Conservation (phyloP, 2,888 invertebrate genomes). For the Tricholauxania praeusta region DNA sequence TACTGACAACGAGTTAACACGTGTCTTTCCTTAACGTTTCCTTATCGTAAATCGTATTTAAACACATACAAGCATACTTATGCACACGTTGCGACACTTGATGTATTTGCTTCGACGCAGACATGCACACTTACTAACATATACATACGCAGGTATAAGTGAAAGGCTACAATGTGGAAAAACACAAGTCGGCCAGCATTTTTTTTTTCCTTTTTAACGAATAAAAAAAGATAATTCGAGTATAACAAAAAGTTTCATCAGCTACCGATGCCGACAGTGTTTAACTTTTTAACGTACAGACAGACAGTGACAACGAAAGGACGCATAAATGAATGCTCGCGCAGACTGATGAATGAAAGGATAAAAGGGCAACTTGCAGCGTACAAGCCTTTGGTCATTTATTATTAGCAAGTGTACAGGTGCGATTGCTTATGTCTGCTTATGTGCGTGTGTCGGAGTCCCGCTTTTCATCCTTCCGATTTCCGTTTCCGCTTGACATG, state of each 20-base stretch:
- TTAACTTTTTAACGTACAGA: background rate
- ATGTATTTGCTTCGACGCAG: too few species aligned
- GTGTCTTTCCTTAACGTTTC: conserved; percentile 19
- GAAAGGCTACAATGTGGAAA: too few species aligned
- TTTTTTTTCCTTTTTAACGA: too few species aligned
- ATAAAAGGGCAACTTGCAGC: too few species aligned
- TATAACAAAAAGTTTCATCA: background rate
- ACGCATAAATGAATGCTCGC: too few species aligned
- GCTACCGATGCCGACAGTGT: conserved; percentile 7
- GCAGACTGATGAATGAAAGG: too few species aligned
- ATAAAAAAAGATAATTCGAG: too few species aligned
- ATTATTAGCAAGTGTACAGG: conserved; percentile 12
- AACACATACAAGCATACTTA: background rate
- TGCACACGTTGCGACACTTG: background rate
- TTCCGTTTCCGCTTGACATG: conserved; percentile 55
- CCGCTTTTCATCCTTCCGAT: conserved; percentile 23
- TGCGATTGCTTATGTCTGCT: conserved; percentile 6
- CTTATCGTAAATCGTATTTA: conserved; percentile 13
- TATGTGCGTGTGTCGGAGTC: background rate
- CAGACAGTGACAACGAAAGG: background rate
- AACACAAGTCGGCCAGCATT: too few species aligned
- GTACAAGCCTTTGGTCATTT: conserved; percentile 2
- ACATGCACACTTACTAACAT: background rate
- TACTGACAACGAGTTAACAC: conserved; percentile 30
- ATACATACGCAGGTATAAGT: background rate